Base-by-base conservation (phyloP, 1,140 invertebrate genomes). In the Pseudomyrmex sp. region DNA sequence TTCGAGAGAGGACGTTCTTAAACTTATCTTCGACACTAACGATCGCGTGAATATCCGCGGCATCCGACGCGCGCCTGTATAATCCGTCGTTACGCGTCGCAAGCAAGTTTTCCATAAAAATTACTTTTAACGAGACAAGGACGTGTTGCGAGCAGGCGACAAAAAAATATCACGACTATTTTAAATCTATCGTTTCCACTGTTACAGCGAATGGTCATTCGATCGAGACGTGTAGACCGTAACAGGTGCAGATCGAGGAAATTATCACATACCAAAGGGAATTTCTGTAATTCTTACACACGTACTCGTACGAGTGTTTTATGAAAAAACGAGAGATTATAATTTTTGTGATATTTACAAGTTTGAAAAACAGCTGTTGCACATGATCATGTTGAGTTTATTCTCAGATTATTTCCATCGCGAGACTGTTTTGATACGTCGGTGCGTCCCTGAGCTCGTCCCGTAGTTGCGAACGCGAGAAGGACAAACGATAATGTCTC, bases 401-500 rank as follows among this genome's bases (percentile, higher is more conserved):
- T 66, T 9, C 12, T 56, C 1, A 46, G 4, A 23, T 23, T 1
- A 0, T 66, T 65, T 9, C 1, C 7, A 2, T 10, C 13, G 10
- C n/a, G 10, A 18, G 10, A n/a, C 12, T 48, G 26, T 69, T 54
- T 13, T 54, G 23, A 1, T 23, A 65, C 62, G 18, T 63, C 13
- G 12, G 12, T 61, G 20, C 70, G 26, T 13, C 10, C 69, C 59
- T 63, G 70, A 35, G 5, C 35, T 35, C n/a, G 10, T 4, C 26
- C 18, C 59, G 68, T 58, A 82, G 58, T 84, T 76, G 63, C 85
- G 75, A 84, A 50, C 52, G 50, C 35, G 65, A 65, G 79, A 85
- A 84, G 87, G 80, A 88, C 70, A 63, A 77, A 89, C 80, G 80
- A 88, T 88, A 89, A 87, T 85, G 75, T 82, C 79, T 82, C 66